These are phyloP conservation scores for Lasioglossum oenotherae DNA, from an alignment of 2,888 invertebrate genomes.

Conservation along the genomic window DNA sequence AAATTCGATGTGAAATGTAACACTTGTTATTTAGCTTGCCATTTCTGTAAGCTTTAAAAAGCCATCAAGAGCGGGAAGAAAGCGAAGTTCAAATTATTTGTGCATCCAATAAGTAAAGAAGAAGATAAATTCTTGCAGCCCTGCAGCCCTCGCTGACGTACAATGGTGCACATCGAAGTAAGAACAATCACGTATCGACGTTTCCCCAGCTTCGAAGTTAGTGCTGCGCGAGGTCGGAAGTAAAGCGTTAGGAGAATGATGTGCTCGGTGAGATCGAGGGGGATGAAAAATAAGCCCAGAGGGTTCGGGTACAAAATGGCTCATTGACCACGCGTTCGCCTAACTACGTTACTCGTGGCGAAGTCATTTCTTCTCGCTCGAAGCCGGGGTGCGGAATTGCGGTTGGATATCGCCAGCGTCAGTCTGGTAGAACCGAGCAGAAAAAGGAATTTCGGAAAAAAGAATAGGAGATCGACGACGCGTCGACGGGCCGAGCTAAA, in stretches of 20 bases:
- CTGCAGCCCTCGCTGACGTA: neutral
- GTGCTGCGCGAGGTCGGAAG: neutral
- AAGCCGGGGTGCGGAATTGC: conserved; percentile 60
- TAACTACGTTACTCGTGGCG: conserved; percentile 80
- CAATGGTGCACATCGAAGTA: neutral
- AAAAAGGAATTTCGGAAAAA: conserved; percentile 41
- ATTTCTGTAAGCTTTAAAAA: too few species aligned
- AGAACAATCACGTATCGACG: neutral
- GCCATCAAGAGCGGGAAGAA: neutral
- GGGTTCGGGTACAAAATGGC: conserved; percentile 79
- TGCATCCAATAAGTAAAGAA: neutral
- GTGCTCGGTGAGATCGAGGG: conserved; percentile 34
- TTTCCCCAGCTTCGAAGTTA: neutral
- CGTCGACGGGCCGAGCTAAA: conserved; percentile 21
- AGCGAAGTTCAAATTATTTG: neutral
- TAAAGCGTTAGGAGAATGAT: conserved; percentile 9
- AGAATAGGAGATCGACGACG: neutral
- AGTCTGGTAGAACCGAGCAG: conserved; percentile 17
- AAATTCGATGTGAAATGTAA: too few species aligned
- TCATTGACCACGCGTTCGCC: conserved; percentile 81
- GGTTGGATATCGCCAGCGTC: conserved; percentile 66
- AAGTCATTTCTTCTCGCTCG: conserved; percentile 75
- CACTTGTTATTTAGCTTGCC: too few species aligned
- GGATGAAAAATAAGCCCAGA: conserved; percentile 73
- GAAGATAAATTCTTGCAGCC: neutral